Conservation (phyloP, 2,113 vertebrate genomes). For the Tragelaphus scriptus region DNA sequence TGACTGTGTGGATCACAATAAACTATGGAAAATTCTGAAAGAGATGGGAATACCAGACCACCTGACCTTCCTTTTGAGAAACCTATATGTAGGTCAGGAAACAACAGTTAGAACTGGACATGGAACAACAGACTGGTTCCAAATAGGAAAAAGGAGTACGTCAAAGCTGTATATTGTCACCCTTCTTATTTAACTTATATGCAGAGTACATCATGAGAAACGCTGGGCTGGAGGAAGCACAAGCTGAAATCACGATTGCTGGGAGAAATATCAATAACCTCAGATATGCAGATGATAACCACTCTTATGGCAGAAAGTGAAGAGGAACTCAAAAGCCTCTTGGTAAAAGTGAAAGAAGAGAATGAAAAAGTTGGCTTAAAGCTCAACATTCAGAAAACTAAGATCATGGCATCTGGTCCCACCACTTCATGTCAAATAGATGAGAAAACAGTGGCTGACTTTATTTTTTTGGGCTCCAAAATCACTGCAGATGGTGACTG, state of each 20-base stretch:
- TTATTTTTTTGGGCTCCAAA: background rate
- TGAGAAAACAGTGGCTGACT: background rate
- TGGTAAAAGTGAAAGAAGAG: background rate
- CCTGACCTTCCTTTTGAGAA: background rate
- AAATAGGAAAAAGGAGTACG: background rate
- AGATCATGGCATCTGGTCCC: background rate
- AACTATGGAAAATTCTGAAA: background rate
- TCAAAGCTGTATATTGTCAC: background rate
- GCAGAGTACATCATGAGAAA: background rate
- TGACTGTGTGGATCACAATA: background rate
- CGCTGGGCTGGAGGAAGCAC: background rate
- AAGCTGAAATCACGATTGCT: background rate
- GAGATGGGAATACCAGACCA: background rate
- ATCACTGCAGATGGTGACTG: background rate
- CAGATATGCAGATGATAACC: background rate
- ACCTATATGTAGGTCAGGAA: background rate
- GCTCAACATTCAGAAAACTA: background rate
- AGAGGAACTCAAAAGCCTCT: background rate
- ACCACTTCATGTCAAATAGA: background rate
- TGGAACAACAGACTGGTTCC: background rate
- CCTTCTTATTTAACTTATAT: background rate
- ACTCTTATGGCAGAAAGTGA: background rate
- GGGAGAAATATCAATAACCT: background rate
- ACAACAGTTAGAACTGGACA: background rate
- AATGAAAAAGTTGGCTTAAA: background rate